Percentiles rank a stretch among this genome's conserved stretches.
Conservation (phyloP, 2,888 invertebrate genomes). For the Minunthozetes semirufus region DNA sequence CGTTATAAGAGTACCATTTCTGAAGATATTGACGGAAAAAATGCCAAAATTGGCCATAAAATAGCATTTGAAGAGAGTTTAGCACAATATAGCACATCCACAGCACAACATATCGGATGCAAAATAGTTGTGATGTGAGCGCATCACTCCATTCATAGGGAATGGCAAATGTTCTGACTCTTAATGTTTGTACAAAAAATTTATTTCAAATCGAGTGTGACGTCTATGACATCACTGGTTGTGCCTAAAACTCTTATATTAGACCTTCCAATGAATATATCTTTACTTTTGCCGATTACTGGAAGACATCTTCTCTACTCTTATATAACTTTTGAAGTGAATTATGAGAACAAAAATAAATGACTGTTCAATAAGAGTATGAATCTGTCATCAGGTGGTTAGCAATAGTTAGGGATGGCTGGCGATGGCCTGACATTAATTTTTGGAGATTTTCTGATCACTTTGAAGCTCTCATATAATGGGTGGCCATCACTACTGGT, state of each 20-base stretch:
- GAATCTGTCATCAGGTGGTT: constrained; percentile 31
- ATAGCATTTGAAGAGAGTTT: neutral
- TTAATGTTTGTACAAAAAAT: neutral
- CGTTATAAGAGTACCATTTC: neutral
- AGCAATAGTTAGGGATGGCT: constrained; percentile 22
- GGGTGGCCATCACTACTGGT: neutral
- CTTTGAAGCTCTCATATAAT: neutral
- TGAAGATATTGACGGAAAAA: neutral
- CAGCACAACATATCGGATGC: neutral
- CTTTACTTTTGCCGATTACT: neutral
- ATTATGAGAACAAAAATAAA: neutral
- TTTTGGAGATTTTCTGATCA: neutral
- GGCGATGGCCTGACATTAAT: constrained; percentile 3
- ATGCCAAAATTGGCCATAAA: neutral
- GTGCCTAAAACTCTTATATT: neutral
- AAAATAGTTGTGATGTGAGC: neutral
- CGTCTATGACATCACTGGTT: constrained; percentile 4
- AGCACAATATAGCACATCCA: too few relatives aligned
- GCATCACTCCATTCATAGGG: constrained; percentile 6
- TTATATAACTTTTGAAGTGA: neutral
- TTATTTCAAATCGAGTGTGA: constrained; percentile 17
- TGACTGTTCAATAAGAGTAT: constrained; percentile 9
- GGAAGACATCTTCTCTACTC: neutral
- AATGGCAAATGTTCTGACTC: neutral
- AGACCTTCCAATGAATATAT: constrained; percentile 8